These are phyloP conservation scores for Zygaena filipendulae DNA, from an alignment of 2,888 invertebrate genomes.

Conservation along the genomic window DNA sequence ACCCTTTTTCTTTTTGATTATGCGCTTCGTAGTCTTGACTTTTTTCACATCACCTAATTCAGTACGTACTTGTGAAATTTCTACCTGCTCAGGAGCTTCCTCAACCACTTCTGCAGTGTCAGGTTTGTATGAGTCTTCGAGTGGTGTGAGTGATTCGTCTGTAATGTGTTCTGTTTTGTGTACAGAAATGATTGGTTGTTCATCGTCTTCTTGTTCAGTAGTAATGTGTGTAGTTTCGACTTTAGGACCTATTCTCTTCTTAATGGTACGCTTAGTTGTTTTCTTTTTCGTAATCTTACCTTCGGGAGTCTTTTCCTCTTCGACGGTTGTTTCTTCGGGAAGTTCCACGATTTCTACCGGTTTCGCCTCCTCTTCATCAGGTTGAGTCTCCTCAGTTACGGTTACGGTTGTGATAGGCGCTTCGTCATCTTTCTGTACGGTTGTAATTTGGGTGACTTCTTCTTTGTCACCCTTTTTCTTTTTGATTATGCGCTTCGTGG, in stretches of 20 bases:
- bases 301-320: conserved; percentile 29
- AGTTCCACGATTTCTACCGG: conserved; percentile 35
- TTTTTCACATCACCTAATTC: too few relatives aligned
- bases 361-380: conserved; percentile 34
- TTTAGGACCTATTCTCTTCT: conserved; percentile 23
- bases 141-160: conserved; percentile 17
- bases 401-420: conserved; percentile 16
- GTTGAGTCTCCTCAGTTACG: conserved; percentile 27
- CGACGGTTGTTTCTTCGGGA: conserved; percentile 19
- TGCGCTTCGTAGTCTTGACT: too few relatives aligned
- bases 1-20: too few relatives aligned
- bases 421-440: conserved; percentile 17
- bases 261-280: too few relatives aligned
- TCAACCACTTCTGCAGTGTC: conserved; percentile 15
- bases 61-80: too few relatives aligned
- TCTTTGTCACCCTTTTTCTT: conserved; percentile 23
- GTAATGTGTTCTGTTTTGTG: conserved; percentile 12
- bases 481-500: conserved; percentile 23
- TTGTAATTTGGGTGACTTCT: conserved; percentile 17
- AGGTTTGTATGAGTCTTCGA: conserved; percentile 16
- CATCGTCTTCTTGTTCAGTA: conserved; percentile 22
- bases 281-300: conserved; percentile 23
- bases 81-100: too few relatives aligned
- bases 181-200: too few relatives aligned
- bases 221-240: conserved; percentile 20